Evolutionary conservation across 1,140 invertebrate genomes (phyloP).

Genomic region (Dolichoris vasculosae): DNA sequence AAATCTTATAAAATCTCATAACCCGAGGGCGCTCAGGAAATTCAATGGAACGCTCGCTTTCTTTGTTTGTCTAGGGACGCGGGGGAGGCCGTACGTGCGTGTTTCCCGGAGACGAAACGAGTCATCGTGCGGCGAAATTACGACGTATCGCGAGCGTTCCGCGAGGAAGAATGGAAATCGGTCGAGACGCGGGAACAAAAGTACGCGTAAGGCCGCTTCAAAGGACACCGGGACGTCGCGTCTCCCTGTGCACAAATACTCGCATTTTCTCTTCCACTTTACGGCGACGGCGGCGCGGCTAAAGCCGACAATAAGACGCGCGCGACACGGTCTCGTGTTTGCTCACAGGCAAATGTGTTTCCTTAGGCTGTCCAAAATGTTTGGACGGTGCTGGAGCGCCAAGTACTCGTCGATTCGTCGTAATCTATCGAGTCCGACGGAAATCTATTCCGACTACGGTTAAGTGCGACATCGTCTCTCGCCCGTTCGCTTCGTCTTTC

Average conservation of each 20-base stretch:
- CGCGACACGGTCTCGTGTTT: slow-evolving; percentile 63
- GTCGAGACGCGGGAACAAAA: slow-evolving; percentile 13
- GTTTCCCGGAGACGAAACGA: background rate
- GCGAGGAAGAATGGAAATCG: slow-evolving; percentile 11
- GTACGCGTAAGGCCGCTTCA: background rate
- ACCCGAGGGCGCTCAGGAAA: slow-evolving; percentile 63
- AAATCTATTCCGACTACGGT: background rate
- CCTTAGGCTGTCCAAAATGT: slow-evolving; percentile 71
- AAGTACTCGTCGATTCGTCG: slow-evolving; percentile 61
- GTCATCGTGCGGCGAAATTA: background rate
- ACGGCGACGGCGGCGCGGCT: background rate
- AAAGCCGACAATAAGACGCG: background rate
- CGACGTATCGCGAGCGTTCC: background rate
- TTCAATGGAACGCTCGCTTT: slow-evolving; percentile 1
- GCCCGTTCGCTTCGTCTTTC: too few species aligned
- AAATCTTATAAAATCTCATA: slow-evolving; percentile 69
- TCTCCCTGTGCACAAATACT: background rate
- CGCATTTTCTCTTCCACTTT: background rate
- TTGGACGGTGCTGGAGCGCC: slow-evolving; percentile 65
- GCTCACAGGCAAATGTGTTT: slow-evolving; percentile 73
- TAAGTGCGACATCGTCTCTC: background rate
- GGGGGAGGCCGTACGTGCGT: background rate
- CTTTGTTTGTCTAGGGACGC: background rate
- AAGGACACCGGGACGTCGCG: slow-evolving; percentile 8
- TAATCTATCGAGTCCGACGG: slow-evolving; percentile 1